Base-by-base conservation (phyloP, 2,888 invertebrate species). In the Hypomecis atomaria region DNA sequence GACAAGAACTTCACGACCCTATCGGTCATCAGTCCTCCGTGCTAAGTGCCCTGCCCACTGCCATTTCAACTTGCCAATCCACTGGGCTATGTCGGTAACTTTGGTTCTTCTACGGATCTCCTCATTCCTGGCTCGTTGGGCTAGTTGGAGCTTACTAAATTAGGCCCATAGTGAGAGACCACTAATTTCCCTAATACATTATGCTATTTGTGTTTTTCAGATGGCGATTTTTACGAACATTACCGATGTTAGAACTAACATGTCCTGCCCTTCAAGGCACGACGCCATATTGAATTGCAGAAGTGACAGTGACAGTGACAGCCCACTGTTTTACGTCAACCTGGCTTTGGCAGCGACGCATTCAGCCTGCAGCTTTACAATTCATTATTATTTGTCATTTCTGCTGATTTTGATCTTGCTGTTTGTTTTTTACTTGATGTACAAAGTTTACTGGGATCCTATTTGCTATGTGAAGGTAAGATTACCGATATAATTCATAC, bases 381-480 rank as follows among this genome's bases (percentile, higher is more conserved):
- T 37, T 0, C 38, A 7, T 6, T 37, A 56, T 56, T 56, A 47
- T 44, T 10, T 10, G 13, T 9, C 13, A 44, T 38, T 11, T 40
- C 23, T 40, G n/a, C n/a, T 11, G 7, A n/a, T n/a, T 40, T 7
- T 47, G 2, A 40, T 6, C 33, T 10, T 38, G 8, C 0, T 47
- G 0, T 38, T 38, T 1, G 6, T 47, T 36, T n/a, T 23, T 0
- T 56, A 56, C 40, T 40, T 56, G 38, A 13, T n/a, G 0, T 56
- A 56, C 6, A 56, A 45, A 33, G 40, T 47, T 8, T 56, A 56
- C 47, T 56, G 37, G 13, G 47, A 45, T 5, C 56, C 56, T 10
- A 23, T 56, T 9, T 47, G 47, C 9, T 56, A 56, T 40, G n/a
- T 48, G 10, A 56, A 47, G 56, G 56, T 56, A 1, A 56, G 56